Base-by-base conservation (phyloP, 2,113 vertebrate species). In the Symphodus melops region DNA sequence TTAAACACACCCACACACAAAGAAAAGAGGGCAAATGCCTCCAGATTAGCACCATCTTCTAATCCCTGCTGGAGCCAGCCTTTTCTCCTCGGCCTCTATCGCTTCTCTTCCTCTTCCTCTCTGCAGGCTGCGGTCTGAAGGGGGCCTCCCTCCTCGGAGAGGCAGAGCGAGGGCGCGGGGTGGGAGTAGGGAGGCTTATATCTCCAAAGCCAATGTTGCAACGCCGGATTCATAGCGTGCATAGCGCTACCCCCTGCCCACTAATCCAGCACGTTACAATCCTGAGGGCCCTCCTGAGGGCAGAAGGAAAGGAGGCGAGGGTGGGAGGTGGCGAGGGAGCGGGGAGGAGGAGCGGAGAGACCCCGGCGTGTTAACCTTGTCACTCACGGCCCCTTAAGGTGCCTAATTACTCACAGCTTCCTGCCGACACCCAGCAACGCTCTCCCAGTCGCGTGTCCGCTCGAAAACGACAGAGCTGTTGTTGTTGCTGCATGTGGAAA, bases 11-110 rank as follows among this genome's bases (percentile, higher is more conserved):
- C 44, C 51, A 71, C 78, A 64, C 54, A 77, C 60, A 78, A 55
- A 74, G 61, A 79, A 85, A 82, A 88, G 81, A 86, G 85, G 83
- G 91, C 88, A 94, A 94, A 91, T 89, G 94, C 91, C 94, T 93
- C 87, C 88, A 94, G 92, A 96, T 95, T 94, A 95, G 86, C 93
- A 85, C 88, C 91, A 75, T 93, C 86, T 93, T 93, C 90, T 91
- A 56, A 85, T 94, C 94, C 94, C 93, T 90, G 81, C 88, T 86
- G 93, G 83, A 86, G 85, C 74, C 68, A 48, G 80, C 54, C 89
- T 84, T 88, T 86, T 84, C 82, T 86, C 79, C 68, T 5, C 58
- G 28, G 70, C 76, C 61, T 83, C 83, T 66, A 73, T 84, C 79
- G 72, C 69, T 82, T 75, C 84, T 75, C 77, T 66, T 66, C 65